These are phyloP conservation scores for Oenanthe melanoleuca DNA, from an alignment of 2,113 vertebrate species.

Conservation along the genomic window DNA sequence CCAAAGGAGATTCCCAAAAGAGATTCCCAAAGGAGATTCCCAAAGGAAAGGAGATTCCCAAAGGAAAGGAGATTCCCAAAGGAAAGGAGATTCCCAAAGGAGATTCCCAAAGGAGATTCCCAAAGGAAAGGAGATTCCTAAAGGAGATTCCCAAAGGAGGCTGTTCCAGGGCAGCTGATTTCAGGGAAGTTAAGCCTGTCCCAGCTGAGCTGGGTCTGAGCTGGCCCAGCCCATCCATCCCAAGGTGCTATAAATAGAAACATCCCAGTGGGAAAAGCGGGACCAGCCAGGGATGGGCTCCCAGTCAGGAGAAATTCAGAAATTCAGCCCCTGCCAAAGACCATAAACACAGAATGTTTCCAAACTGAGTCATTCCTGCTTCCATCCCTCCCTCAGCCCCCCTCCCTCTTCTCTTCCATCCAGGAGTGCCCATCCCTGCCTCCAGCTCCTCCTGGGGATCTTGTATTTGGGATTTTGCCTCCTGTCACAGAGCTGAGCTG, in stretches of 20 bases:
- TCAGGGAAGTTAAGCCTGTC: not conserved
- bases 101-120: fast-evolving
- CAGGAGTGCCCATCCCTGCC: not conserved
- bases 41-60: no score
- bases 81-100: no score
- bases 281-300: not conserved
- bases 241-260: not conserved
- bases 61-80: no score
- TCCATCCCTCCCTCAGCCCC: not conserved
- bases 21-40: no score
- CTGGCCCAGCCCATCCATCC: not conserved
- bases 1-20: no score
- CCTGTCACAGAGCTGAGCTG: not conserved
- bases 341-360: not conserved
- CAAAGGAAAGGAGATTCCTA: not conserved
- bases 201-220: not conserved
- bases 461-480: not conserved
- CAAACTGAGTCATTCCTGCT: not conserved
- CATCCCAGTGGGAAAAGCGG: not conserved
- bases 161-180: not conserved
- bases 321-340: not conserved
- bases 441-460: not conserved
- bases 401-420: not conserved
- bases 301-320: not conserved
- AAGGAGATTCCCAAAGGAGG: not conserved